Evolutionary conservation across 2,797 vertebrate genomes (phyloP), one percentile per base, ranked within the genome.

Genomic region (Peromyscus attwateri): DNA sequence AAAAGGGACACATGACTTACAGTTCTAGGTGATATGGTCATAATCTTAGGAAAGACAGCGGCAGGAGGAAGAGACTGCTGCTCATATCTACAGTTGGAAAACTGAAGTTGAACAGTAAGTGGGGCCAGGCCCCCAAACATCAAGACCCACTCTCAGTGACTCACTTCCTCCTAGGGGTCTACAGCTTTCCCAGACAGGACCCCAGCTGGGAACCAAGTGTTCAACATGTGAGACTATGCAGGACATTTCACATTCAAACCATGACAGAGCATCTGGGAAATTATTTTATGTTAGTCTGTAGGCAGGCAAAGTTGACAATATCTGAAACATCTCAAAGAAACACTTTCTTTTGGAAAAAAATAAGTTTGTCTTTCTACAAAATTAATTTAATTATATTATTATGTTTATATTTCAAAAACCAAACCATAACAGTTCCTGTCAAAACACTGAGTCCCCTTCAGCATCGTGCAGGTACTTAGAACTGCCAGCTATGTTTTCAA

Each of bases 301-400:
- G 82, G n/a, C 16, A 3, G 25, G 0, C 52, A 76, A 95, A n/a
- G 13, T 76, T 96, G 68, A 80, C 57, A 31, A 57, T 57, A 21
- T 40, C 17, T 94, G n/a, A 87, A 87, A 64, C 55, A 71, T 46
- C 60, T 3, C 43, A 52, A 60, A 91, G n/a, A 57, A 31, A 3
- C 73, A n/a, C 11, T n/a, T 94, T 81, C 31, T 71, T 92, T 83
- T 68, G 34, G 27, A 73, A 87, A 92, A 52, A 77, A 55, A 9
- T 71, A 70, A 57, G 6, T 62, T 40, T 80, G 0, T 3, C 37
- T 19, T 73, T 29, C 57, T 60, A 64, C 2, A 6, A 89, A 93
- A 79, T 73, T 92, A 91, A 84, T 81, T 92, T 94, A 81, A 93
- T 29, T 80, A 71, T 25, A 40, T 55, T 66, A 40, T 82, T 89